Conservation (phyloP, 1,140 invertebrate genomes). For the Brevipalpus yothersi region DNA sequence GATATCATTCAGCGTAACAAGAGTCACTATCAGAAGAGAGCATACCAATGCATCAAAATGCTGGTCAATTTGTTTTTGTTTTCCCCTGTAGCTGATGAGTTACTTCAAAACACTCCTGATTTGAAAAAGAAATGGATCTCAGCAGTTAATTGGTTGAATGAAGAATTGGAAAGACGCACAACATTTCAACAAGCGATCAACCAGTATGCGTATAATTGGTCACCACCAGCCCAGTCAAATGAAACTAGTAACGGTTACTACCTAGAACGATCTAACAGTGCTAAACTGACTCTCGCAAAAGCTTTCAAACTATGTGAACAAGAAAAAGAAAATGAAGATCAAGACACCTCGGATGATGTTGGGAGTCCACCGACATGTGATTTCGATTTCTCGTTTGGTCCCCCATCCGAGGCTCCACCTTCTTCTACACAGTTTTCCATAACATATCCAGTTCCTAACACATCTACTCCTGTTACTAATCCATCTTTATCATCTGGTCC, state of each 20-base stretch:
- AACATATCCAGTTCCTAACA: too few relatives aligned
- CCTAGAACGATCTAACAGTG: conserved; percentile 74
- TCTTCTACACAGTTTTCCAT: too few relatives aligned
- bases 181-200: conserved; percentile 14
- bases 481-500: too few relatives aligned
- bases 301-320: conserved; percentile 55
- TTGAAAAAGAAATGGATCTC: conserved; percentile 59
- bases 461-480: too few relatives aligned
- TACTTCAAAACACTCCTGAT: conserved; percentile 46
- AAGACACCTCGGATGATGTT: conserved; percentile 20
- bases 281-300: conserved; percentile 59
- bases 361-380: conserved; percentile 15
- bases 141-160: conserved; percentile 78
- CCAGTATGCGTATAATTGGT: conserved; percentile 74
- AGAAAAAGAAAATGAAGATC: conserved; percentile 23
- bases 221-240: conserved; percentile 74
- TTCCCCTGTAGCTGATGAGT: conserved; percentile 40
- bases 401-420: too few relatives aligned
- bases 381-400: not conserved
- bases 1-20: conserved; percentile 76
- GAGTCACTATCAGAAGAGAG: conserved; percentile 81
- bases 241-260: conserved; percentile 86
- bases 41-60: conserved; percentile 90
- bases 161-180: conserved; percentile 56
- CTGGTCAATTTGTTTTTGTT: conserved; percentile 69